Conservation (phyloP, 2,888 invertebrate genomes). For the Dolomedes plantarius region DNA sequence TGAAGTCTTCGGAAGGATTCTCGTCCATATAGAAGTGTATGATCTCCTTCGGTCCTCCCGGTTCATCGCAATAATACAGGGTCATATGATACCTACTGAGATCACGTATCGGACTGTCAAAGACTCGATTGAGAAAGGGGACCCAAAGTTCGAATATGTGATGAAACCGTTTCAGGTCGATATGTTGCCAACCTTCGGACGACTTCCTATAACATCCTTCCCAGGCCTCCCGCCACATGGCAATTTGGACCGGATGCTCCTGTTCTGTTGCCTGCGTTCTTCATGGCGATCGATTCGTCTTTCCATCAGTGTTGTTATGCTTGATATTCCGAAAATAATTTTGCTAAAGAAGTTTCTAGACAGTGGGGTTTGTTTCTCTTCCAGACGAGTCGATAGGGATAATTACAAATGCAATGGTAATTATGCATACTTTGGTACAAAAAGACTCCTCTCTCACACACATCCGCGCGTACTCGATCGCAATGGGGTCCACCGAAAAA, state of each 20-base stretch:
- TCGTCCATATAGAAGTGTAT: conserved; percentile 17
- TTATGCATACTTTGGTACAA: too few relatives aligned
- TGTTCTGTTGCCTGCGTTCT: background rate
- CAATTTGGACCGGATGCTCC: background rate
- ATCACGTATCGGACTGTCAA: conserved; percentile 19
- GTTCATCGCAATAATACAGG: conserved; percentile 24
- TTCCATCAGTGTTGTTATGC: too few relatives aligned
- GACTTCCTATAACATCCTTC: conserved; percentile 9
- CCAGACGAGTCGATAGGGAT: too few relatives aligned
- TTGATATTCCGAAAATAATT: too few relatives aligned
- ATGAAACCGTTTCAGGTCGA: conserved; percentile 7
- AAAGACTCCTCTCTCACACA: too few relatives aligned
- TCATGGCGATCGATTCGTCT: conserved; percentile 13
- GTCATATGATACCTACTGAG: background rate
- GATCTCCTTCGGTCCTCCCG: conserved; percentile 22
- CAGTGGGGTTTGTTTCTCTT: too few relatives aligned
- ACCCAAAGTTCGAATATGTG: conserved; percentile 14
- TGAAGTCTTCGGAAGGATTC: background rate
- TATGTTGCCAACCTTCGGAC: background rate
- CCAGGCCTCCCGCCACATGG: conserved; percentile 25
- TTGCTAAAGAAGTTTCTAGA: too few relatives aligned
- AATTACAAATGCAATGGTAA: too few relatives aligned
- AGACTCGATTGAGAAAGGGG: conserved; percentile 5
- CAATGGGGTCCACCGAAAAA: too few relatives aligned
- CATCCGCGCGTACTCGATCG: too few relatives aligned